Base-by-base conservation (phyloP, 2,113 vertebrate species). In the Eretmochelys imbricata region DNA sequence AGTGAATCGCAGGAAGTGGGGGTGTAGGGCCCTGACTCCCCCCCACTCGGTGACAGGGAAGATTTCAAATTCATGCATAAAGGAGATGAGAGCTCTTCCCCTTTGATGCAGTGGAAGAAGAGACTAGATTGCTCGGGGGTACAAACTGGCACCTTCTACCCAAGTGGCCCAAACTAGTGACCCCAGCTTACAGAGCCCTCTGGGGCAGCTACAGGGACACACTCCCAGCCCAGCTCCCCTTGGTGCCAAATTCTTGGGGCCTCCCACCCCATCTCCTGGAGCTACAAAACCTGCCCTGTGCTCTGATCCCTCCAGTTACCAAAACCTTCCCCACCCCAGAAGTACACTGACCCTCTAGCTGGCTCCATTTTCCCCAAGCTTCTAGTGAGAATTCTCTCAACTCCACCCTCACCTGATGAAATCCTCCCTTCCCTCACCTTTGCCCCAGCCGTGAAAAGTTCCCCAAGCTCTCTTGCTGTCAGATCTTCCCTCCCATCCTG, bases 81-180 rank as follows among this genome's bases (percentile, higher is more conserved):
- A 82, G 13, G 22, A 91, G 38, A 65, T 57, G 93, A 91, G 82
- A 62, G 82, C 29, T 83, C 72, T 78, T 76, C 87, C 22, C 38
- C 80, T 93, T 57, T 62, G 87, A 49, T 46, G 11, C 12, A 82
- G 87, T 20, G 78, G 89, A 78, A 85, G 76, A 79, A 91, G 93
- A 84, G 91, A 50, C 57, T 81, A 55, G 78, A 9, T 51, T 85
- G 54, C 80, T 85, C 62, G 80, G 87, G 75, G 65, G 24, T 89
- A 46, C 46, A 46, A 59, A 29, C 4, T 83, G 80, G 75, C 59
- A 79, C 48, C 48, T 48, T 48, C 48, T 48, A 48, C 48, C 48
- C 48, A 48, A 48, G 48, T 48, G 48, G 48, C 0, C 0, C 20
- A 57, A 65, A 85, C 17, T 29, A 1, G 3, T 55, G 86, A 91